Evolutionary conservation across 2,113 vertebrate genomes (phyloP), one percentile per base, ranked within the genome.

Genomic region (Pleuronectes platessa): DNA sequence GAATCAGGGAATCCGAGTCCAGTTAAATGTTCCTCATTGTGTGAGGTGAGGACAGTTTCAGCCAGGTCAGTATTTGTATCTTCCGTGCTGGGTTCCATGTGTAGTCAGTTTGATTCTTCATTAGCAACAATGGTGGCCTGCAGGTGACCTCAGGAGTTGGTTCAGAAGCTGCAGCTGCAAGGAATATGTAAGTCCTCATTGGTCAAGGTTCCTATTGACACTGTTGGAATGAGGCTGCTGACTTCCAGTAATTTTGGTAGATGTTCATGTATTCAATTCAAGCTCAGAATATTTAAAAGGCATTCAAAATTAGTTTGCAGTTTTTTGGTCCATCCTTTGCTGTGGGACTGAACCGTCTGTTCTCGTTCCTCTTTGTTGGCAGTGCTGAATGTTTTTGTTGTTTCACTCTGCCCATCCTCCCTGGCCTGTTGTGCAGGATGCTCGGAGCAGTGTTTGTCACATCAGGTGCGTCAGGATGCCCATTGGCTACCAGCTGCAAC

Each of bases 401-500:
- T 88, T 86, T 71, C 71, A 45, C 82, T 87, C 61, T 64, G 62
- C 80, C 66, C 49, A 18, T 77, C 71, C 81, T 81, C 72, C 77
- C 74, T 77, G 73, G 77, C 75, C 86, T 71, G 77, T 78, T 90
- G 84, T 84, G 76, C 71, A 6, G 62, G 68, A 65, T 10, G 85
- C 90, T 89, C 71, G 56, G 81, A 93, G 87, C 78, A 13, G 61
- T 78, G 83, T 80, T 72, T 92, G 92, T 93, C 92, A 92, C 89
- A 91, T 92, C 92, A 92, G 92, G 92, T 93, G 92, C 78, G 79
- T 93, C 92, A 93, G 87, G 83, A 86, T 85, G 79, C 83, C 90
- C 86, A 90, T 86, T 90, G 92, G 91, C 88, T 83, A 88, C 78
- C 31, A 40, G 85, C 78, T 78, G 85, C 84, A 80, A 90, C 84